Percentiles rank a stretch among this genome's conserved stretches.
These are phyloP conservation scores for Phalacrocorax carbo DNA, from an alignment of 2,113 vertebrate genomes.

Conservation along the genomic window DNA sequence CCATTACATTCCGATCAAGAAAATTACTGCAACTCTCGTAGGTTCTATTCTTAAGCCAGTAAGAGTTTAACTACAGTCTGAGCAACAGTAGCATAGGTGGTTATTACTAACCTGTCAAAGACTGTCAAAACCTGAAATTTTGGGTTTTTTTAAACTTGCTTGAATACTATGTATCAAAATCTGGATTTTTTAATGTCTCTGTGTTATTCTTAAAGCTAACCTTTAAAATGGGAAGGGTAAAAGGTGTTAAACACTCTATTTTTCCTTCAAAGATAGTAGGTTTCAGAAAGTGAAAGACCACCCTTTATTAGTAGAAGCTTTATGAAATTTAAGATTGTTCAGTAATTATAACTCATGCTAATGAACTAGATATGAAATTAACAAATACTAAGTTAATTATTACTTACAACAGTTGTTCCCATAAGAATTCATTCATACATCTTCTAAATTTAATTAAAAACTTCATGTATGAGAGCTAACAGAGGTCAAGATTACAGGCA, in stretches of 20 bases:
- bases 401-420: background rate
- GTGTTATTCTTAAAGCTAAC: background rate
- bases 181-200: background rate
- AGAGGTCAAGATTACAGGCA: background rate
- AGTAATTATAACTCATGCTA: slow-evolving; percentile 12
- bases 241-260: background rate
- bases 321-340: background rate
- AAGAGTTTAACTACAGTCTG: background rate
- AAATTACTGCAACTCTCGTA: background rate
- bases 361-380: slow-evolving; percentile 24
- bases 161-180: background rate
- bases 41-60: background rate
- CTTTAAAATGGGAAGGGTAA: background rate
- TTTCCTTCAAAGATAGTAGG: background rate
- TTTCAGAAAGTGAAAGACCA: background rate
- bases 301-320: background rate
- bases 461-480: background rate
- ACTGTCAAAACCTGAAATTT: background rate
- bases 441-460: slow-evolving; percentile 29
- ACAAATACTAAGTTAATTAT: slow-evolving; percentile 12
- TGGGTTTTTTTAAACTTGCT: background rate
- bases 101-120: background rate
- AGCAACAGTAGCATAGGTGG: background rate
- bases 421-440: slow-evolving; percentile 7
- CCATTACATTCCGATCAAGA: background rate